These are phyloP conservation scores for Rhinatrema bivittatum DNA, from an alignment of 2,797 vertebrate genomes.

Conservation along the genomic window DNA sequence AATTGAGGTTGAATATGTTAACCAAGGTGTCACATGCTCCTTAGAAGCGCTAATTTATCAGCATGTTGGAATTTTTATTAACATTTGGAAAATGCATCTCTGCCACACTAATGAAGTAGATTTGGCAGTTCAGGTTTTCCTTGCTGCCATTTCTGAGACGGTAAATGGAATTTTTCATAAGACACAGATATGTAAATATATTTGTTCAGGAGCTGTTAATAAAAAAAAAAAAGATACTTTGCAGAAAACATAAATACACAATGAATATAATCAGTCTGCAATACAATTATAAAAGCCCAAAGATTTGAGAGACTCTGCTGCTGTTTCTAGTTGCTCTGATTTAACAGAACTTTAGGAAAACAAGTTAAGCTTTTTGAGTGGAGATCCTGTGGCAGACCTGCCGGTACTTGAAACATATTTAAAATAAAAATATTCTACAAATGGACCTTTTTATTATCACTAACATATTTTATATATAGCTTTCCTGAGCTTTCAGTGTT, in stretches of 20 bases:
- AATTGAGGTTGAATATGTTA: conserved; percentile 99
- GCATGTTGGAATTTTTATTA: conserved; percentile 93
- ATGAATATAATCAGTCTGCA: conserved; percentile 49
- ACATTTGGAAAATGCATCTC: conserved; percentile 76
- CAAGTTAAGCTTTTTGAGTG: too few relatives aligned
- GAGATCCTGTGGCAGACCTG: too few relatives aligned
- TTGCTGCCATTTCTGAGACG: conserved; percentile 76
- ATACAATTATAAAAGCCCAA: conserved; percentile 35
- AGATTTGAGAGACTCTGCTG: conserved; percentile 15
- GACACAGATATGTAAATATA: conserved; percentile 74
- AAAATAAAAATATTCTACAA: too few relatives aligned
- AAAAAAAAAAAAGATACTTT: conserved; percentile 62
- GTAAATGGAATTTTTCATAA: conserved; percentile 75
- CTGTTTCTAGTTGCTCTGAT: conserved; percentile 20
- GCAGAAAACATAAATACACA: conserved; percentile 59
- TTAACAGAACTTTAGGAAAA: too few relatives aligned
- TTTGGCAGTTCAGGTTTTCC: conserved; percentile 74
- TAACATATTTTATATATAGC: too few relatives aligned
- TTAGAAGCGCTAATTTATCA: conserved; percentile 92
- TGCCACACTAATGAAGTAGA: conserved; percentile 74
- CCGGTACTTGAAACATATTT: too few relatives aligned
- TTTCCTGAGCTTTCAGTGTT: too few relatives aligned
- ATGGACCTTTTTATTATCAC: too few relatives aligned
- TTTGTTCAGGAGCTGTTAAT: conserved; percentile 65
- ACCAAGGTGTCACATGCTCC: conserved; percentile 95